Percentiles rank a stretch among this genome's conserved stretches.
Conservation (phyloP, 1,140 invertebrate genomes). For the Laupala kohalensis region DNA sequence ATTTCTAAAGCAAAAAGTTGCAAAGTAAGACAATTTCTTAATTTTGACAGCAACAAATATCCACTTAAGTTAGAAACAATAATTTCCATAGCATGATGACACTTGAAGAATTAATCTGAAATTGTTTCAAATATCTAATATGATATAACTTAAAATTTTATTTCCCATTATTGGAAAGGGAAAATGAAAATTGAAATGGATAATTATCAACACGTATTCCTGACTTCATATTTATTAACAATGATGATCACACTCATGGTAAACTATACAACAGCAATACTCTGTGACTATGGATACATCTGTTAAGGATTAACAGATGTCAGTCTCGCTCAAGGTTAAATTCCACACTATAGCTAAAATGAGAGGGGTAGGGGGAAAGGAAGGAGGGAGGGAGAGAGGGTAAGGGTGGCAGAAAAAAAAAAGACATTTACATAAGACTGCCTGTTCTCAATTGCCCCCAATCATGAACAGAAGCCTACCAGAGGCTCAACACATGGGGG, state of each 20-base stretch:
- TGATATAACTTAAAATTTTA: no score
- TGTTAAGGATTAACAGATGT: neutral
- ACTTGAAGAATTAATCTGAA: no score
- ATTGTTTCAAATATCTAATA: no score
- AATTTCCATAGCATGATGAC: no score
- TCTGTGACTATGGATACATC: neutral
- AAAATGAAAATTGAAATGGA: neutral
- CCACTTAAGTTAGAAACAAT: no score
- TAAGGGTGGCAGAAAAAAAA: neutral
- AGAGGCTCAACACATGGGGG: neutral
- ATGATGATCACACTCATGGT: neutral
- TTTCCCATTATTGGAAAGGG: no score
- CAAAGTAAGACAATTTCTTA: no score
- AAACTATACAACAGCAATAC: neutral
- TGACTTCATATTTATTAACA: neutral
- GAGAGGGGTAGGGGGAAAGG: neutral
- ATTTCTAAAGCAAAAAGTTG: no score
- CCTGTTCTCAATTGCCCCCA: neutral
- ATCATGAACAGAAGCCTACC: neutral
- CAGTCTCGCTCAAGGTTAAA: neutral
- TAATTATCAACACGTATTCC: neutral
- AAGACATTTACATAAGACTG: neutral
- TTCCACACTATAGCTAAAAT: neutral
- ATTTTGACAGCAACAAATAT: no score
- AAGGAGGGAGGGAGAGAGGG: neutral